phyloP scores from a whole-genome alignment of 2,797 vertebrate genomes.

The Zenarchopterus dispar region DNA sequence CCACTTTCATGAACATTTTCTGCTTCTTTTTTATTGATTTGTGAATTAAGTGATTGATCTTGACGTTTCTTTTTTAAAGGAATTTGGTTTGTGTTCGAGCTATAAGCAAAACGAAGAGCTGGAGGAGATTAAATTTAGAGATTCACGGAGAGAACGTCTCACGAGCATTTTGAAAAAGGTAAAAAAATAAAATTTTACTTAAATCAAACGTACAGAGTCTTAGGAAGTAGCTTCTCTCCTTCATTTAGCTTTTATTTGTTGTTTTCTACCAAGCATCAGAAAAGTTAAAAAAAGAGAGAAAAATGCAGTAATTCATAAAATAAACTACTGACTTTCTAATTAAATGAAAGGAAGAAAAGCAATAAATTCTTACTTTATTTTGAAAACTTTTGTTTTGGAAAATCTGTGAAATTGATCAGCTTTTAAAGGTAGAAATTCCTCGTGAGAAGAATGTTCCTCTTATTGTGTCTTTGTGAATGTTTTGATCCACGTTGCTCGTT shows the following conservation, averaged over 20 bases:
- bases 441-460: background rate
- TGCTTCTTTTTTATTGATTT: too few relatives aligned
- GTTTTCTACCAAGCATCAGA: background rate
- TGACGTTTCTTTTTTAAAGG: conserved; percentile 53
- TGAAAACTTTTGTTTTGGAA: too few relatives aligned
- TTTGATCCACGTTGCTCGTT: background rate
- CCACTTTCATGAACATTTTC: too few relatives aligned
- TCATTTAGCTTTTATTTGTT: background rate
- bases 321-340: too few relatives aligned
- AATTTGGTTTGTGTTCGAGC: conserved; percentile 45
- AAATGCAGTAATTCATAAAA: background rate
- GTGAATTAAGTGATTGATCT: background rate
- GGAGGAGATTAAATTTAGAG: background rate
- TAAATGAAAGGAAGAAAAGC: too few relatives aligned
- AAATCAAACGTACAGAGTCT: background rate
- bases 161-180: conserved; percentile 62
- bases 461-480: background rate
- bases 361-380: too few relatives aligned
- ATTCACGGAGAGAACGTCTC: conserved; percentile 14
- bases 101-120: conserved; percentile 17
- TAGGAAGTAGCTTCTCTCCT: too few relatives aligned
- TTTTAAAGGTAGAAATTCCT: too few relatives aligned
- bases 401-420: too few relatives aligned
- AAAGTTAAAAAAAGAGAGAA: too few relatives aligned
- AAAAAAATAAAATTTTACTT: background rate